Percentiles rank a stretch among this genome's conserved stretches.
Evolutionary conservation across 2,113 vertebrate genomes (phyloP).

Genomic region (Engraulis encrasicolus): DNA sequence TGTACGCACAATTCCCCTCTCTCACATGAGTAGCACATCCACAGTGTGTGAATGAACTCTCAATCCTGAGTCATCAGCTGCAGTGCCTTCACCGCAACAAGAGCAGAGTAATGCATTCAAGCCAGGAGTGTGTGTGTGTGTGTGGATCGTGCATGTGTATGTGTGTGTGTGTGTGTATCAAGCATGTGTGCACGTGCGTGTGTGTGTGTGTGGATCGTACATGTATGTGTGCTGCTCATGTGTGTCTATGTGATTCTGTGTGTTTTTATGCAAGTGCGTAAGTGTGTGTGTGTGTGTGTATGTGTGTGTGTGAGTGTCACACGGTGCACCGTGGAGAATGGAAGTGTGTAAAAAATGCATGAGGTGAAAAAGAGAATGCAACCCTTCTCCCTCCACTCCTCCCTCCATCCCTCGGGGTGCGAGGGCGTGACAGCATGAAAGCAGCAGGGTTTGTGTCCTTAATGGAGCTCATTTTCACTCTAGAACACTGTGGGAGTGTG

Average conservation of each 20-base stretch:
- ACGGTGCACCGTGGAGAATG: neutral
- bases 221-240: too few relatives aligned
- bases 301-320: neutral
- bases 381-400: too few relatives aligned
- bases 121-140: too few relatives aligned
- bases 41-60: neutral
- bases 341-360: neutral
- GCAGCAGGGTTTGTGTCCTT: neutral
- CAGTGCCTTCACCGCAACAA: too few relatives aligned
- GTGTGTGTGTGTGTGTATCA: too few relatives aligned
- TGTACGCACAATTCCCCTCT: neutral
- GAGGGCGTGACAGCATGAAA: neutral
- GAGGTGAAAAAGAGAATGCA: neutral
- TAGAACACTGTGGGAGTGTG: too few relatives aligned
- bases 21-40: neutral
- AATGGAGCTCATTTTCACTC: neutral
- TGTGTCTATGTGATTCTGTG: too few relatives aligned
- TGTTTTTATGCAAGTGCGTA: neutral
- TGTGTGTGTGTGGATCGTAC: too few relatives aligned
- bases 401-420: neutral
- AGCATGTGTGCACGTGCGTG: too few relatives aligned
- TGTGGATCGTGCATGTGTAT: too few relatives aligned
- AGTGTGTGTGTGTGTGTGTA: constrained; percentile 15
- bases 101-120: too few relatives aligned
- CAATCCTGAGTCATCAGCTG: too few relatives aligned